These are phyloP conservation scores for Thalassarche chlororhynchos DNA, from an alignment of 2,113 vertebrate species.

Conservation along the genomic window DNA sequence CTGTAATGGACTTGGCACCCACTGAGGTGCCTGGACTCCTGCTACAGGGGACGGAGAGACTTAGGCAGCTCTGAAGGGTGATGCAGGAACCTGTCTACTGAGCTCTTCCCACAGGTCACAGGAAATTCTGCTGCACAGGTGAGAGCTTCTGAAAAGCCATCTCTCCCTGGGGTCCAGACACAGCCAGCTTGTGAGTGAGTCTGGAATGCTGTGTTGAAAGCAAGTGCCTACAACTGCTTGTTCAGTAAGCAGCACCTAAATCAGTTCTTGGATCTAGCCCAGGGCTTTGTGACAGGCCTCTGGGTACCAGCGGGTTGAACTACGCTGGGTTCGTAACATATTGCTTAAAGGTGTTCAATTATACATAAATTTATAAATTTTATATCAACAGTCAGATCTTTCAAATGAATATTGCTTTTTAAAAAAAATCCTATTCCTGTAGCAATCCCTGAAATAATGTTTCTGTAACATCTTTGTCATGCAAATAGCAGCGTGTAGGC, in stretches of 20 bases:
- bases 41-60: conserved; percentile 43
- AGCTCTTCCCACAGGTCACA: conserved; percentile 61
- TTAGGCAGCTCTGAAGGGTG: conserved; percentile 20
- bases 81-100: conserved; percentile 50
- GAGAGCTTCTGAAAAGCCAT: conserved; percentile 20
- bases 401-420: conserved; percentile 66
- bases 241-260: conserved; percentile 50
- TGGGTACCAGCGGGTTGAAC: background rate
- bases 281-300: conserved; percentile 39
- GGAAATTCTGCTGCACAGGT: conserved; percentile 25
- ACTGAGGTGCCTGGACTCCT: conserved; percentile 29
- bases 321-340: background rate
- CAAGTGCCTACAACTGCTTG: conserved; percentile 30
- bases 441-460: conserved; percentile 69
- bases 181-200: background rate
- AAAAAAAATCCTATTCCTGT: conserved; percentile 11
- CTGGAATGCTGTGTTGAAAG: conserved; percentile 7
- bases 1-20: background rate
- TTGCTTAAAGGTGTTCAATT: conserved; percentile 47
- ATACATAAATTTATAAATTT: conserved; percentile 43
- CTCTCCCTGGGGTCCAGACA: conserved; percentile 34
- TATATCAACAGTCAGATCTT: conserved; percentile 54
- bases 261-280: conserved; percentile 64
- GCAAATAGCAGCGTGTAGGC: conserved; percentile 64
- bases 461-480: conserved; percentile 48